Evolutionary conservation across 2,888 invertebrate species (phyloP).

Genomic region (Entomobrya proxima): DNA sequence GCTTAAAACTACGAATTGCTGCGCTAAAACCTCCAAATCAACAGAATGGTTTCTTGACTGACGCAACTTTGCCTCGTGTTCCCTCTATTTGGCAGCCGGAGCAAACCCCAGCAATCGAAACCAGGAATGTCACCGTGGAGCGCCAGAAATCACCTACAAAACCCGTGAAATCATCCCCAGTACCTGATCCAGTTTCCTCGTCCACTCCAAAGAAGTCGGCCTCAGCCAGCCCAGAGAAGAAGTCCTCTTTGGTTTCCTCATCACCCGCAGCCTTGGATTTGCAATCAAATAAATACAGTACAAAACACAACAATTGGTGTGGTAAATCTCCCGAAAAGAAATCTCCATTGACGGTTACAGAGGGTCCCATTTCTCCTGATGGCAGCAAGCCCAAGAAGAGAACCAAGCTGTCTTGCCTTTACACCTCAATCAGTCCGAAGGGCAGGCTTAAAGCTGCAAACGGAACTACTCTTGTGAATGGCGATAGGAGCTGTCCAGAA

Average conservation of each 20-base stretch:
- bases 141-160: conserved; percentile 37
- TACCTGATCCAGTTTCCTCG: conserved; percentile 46
- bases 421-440: conserved; percentile 65
- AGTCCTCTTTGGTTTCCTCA: neutral
- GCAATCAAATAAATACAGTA: conserved; percentile 43
- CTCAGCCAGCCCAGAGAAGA: conserved; percentile 26
- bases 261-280: neutral
- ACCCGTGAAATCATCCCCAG: conserved; percentile 52
- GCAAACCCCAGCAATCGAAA: conserved; percentile 34
- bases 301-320: conserved; percentile 44
- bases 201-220: conserved; percentile 27
- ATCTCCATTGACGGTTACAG: neutral
- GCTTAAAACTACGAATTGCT: conserved; percentile 79
- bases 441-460: conserved; percentile 42
- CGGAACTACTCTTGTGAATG: conserved; percentile 45
- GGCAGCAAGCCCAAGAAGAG: conserved; percentile 56
- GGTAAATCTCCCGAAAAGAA: conserved; percentile 10
- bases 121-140: neutral
- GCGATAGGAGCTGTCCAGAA: conserved; percentile 7
- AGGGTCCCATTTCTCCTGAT: neutral
- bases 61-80: conserved; percentile 13
- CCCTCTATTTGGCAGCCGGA: conserved; percentile 46
- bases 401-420: conserved; percentile 64
- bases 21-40: conserved; percentile 78
- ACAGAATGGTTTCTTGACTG: conserved; percentile 30